phyloP scores from a whole-genome alignment of 1,140 invertebrate genomes.

The Tribolium madens region DNA sequence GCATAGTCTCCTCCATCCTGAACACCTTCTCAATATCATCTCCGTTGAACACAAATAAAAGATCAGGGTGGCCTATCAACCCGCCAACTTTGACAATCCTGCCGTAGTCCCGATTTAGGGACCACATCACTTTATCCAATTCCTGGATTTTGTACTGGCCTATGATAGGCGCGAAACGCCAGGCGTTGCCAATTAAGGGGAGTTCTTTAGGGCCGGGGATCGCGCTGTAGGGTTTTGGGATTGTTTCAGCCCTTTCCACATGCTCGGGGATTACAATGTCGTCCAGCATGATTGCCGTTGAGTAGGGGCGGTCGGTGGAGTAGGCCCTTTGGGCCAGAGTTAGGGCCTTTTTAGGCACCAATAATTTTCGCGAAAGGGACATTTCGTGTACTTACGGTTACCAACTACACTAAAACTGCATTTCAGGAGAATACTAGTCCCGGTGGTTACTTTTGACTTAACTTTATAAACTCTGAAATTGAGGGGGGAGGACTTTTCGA shows the following conservation, averaged over 20 bases:
- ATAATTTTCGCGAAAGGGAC: neutral
- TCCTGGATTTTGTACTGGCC: conserved; percentile 81
- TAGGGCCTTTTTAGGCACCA: neutral
- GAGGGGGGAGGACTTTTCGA: conserved; percentile 18
- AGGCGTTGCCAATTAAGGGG: conserved; percentile 83
- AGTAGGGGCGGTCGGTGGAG: conserved; percentile 57
- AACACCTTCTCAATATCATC: conserved; percentile 82
- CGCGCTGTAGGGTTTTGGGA: conserved; percentile 70
- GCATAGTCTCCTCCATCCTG: conserved; percentile 80
- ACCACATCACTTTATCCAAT: conserved; percentile 79
- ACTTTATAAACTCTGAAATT: conserved; percentile 27
- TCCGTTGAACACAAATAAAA: conserved; percentile 83
- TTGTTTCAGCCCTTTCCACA: conserved; percentile 4
- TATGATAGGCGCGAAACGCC: conserved; percentile 79
- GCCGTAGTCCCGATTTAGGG: conserved; percentile 75
- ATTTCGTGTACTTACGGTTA: neutral
- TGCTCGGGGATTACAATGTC: conserved; percentile 26
- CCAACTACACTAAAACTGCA: neutral
- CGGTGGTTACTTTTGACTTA: conserved; percentile 11
- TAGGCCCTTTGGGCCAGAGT: conserved; percentile 47
- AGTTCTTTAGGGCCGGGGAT: conserved; percentile 83
- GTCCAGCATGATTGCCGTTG: conserved; percentile 53
- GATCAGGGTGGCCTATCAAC: conserved; percentile 81
- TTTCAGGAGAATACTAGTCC: conserved; percentile 14
- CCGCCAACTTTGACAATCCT: conserved; percentile 81